A percentile compares a stretch with the other conserved stretches of the same genome.
These are phyloP conservation scores for Apis mellifera DNA, from an alignment of 1,140 invertebrate genomes.

Conservation along the genomic window DNA sequence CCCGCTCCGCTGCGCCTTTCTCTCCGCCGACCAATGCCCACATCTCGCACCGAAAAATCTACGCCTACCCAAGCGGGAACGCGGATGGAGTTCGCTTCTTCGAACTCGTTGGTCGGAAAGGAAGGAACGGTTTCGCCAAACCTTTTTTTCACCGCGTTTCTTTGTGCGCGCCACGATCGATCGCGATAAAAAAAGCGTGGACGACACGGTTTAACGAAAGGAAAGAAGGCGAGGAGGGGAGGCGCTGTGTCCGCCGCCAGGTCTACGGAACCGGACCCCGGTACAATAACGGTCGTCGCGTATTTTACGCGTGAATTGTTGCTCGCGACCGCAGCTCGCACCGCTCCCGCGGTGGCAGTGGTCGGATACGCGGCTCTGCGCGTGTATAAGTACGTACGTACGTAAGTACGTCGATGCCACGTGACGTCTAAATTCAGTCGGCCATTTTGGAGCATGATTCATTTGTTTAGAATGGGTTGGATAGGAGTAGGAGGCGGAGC, in stretches of 20 bases:
- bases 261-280: background rate
- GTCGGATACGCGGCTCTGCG: constrained; percentile 38
- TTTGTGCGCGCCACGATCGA: background rate
- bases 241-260: background rate
- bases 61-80: constrained; percentile 33
- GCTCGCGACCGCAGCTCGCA: constrained; percentile 39
- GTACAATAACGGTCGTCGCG: background rate
- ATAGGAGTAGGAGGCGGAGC: constrained; percentile 79
- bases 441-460: constrained; percentile 80
- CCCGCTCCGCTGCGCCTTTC: constrained; percentile 59
- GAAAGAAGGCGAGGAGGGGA: background rate
- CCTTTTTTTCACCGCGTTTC: background rate
- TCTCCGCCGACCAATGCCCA: constrained; percentile 61
- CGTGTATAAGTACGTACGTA: background rate
- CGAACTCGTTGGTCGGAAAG: too few species aligned
- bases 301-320: constrained; percentile 44
- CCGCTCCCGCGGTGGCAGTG: constrained; percentile 40
- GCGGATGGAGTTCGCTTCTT: background rate
- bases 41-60: constrained; percentile 59
- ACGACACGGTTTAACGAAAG: background rate
- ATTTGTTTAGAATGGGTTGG: constrained; percentile 80
- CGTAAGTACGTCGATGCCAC: constrained; percentile 60
- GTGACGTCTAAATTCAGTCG: constrained; percentile 80
- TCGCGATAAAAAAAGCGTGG: background rate
- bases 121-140: too few species aligned